Evolutionary conservation across 2,797 vertebrate species (phyloP), one percentile per base, ranked within the genome.

Genomic region (Sebastes ruberrimus): DNA sequence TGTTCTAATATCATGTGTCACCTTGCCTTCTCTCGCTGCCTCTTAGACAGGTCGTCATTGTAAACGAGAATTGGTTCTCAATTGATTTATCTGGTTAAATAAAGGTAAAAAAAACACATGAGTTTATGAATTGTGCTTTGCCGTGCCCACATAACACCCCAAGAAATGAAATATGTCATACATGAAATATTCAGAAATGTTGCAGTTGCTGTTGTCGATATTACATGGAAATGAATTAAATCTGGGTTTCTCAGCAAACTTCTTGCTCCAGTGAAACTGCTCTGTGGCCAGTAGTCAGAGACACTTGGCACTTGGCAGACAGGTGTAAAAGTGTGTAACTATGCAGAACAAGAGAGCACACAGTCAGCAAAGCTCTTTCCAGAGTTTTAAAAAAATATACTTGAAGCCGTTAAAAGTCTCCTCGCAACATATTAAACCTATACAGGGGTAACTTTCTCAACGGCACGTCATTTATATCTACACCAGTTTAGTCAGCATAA

Each of bases 321-420:
- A 82, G 66, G 77, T 84, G 71, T 81, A 65, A 70, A 83, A 71
- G 56, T 80, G 73, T 68, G 73, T 68, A 77, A 78, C 84, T 73
- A 23, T 69, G 82, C 30, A 55, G 63, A 70, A 83, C n/a, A 76
- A 79, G 71, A 66, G 55, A 63, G 22, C 60, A 52, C 32, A 18
- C n/a, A 52, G 74, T 83, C 76, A 83, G 76, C 81, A 82, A 59
- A 78, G 46, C 10, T 6, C 3, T 5, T 32, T 10, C 6, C 27
- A 42, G 38, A 59, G 35, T 46, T 33, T 16, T 3, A 55, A 20
- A 61, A 74, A 71, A 8, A 30, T 32, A 59, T 32, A 71, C 32
- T 52, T 59, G n/a, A 61, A 73, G 74, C 33, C 67, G 38, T 76
- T 67, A 30, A 74, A 59, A 46, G 53, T 23, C 59, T 68, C 49